phyloP scores from a whole-genome alignment of 2,113 vertebrate genomes.

The Nothoprocta perdicaria region DNA sequence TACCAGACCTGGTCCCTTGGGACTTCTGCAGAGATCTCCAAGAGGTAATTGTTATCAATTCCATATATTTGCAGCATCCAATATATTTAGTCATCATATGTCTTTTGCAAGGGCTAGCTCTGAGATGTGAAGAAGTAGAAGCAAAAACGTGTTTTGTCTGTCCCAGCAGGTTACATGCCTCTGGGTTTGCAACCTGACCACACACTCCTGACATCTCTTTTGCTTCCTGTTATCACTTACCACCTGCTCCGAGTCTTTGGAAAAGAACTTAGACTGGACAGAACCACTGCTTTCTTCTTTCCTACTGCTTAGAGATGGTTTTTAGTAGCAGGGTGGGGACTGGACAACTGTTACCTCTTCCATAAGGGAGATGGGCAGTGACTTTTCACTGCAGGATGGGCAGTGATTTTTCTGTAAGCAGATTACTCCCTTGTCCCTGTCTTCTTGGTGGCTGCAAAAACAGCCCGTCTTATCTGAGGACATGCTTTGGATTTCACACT shows the following conservation, averaged over 20 bases:
- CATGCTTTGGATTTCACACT: not conserved
- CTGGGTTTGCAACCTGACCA: not conserved
- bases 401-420: not conserved
- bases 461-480: not conserved
- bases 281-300: not conserved
- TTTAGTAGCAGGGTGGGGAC: not conserved
- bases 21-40: rapidly evolving
- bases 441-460: not conserved
- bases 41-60: not conserved
- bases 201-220: rapidly evolving
- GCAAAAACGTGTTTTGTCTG: not conserved
- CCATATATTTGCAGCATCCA: not conserved
- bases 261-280: not conserved
- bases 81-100: rapidly evolving
- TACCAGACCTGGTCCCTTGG: not conserved
- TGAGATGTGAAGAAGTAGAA: not conserved
- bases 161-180: not conserved
- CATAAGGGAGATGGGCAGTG: not conserved
- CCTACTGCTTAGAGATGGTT: not conserved
- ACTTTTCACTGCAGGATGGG: not conserved
- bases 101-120: not conserved
- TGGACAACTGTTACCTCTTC: not conserved
- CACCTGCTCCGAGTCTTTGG: not conserved
- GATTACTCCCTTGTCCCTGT: not conserved
- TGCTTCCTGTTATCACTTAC: rapidly evolving